phyloP scores from a whole-genome alignment of 2,113 vertebrate species.

The Centrocercus urophasianus region DNA sequence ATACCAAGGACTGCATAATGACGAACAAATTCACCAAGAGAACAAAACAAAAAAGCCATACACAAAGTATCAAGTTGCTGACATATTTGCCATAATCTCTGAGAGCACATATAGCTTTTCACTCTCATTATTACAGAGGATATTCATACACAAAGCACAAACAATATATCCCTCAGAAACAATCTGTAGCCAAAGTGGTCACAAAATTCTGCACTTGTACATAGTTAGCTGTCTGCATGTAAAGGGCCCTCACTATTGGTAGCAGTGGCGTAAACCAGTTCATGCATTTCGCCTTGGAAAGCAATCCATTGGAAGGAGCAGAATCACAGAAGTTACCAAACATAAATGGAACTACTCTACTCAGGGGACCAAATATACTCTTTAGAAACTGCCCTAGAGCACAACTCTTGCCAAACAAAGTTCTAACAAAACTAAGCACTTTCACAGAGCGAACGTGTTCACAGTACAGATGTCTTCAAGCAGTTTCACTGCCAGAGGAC shows the following conservation, averaged over 20 bases:
- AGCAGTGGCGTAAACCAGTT: neutral
- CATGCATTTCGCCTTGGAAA: neutral
- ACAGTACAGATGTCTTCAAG: neutral
- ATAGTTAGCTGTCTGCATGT: neutral
- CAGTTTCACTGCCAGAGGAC: neutral
- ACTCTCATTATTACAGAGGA: neutral
- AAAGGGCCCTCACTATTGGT: neutral
- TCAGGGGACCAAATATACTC: neutral
- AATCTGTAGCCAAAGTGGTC: neutral
- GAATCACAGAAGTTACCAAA: neutral
- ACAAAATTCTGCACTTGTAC: neutral
- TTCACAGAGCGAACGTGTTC: neutral
- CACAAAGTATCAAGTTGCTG: neutral
- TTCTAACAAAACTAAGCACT: constrained; percentile 6
- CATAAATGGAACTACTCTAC: neutral
- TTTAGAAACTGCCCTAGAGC: neutral
- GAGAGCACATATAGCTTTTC: neutral
- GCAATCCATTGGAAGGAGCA: neutral
- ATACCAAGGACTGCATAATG: neutral
- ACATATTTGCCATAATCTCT: neutral
- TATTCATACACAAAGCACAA: neutral
- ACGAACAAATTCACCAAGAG: constrained; percentile 11
- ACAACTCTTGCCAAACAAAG: constrained; percentile 10
- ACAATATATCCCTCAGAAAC: neutral
- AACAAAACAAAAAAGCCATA: neutral